Percentiles rank a stretch among this genome's conserved stretches.
phyloP scores from a whole-genome alignment of 2,888 invertebrate species.

The Halictus ligatus region DNA sequence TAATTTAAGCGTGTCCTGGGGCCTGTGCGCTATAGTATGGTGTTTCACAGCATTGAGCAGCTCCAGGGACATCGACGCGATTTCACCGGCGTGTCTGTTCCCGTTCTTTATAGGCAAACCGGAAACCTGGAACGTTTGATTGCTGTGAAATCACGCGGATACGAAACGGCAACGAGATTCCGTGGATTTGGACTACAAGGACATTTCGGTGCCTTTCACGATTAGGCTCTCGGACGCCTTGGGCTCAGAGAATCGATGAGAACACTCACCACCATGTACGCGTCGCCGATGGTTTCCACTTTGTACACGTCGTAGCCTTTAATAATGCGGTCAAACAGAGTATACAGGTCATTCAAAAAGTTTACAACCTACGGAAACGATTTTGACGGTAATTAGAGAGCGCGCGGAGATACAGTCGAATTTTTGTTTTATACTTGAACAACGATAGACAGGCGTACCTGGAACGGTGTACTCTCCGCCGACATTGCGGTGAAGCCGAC shows the following conservation, averaged over 20 bases:
- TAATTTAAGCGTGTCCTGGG: slow-evolving; percentile 94
- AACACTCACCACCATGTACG: slow-evolving; percentile 89
- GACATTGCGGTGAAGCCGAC: slow-evolving; percentile 98
- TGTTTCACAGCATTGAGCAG: slow-evolving; percentile 93
- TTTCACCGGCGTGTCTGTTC: slow-evolving; percentile 95
- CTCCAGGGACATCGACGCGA: slow-evolving; percentile 96
- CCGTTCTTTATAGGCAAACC: slow-evolving; percentile 94
- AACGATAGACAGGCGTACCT: slow-evolving; percentile 85
- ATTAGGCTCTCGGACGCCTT: not conserved
- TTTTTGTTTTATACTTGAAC: not conserved
- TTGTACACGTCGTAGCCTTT: slow-evolving; percentile 99
- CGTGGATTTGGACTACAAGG: not conserved
- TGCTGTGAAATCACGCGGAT: not conserved
- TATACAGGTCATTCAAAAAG: slow-evolving; percentile 98
- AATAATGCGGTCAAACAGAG: slow-evolving; percentile 97
- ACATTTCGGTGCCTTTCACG: not conserved
- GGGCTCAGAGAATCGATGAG: not conserved
- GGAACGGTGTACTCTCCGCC: slow-evolving; percentile 95
- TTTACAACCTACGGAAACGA: slow-evolving; percentile 91
- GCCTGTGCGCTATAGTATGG: slow-evolving; percentile 95
- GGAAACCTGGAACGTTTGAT: slow-evolving; percentile 88
- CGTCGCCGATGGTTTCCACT: slow-evolving; percentile 97
- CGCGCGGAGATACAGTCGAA: not conserved
- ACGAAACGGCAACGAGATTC: not conserved
- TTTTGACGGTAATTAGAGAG: not conserved